Evolutionary conservation across 1,140 invertebrate genomes (phyloP).

Genomic region (Penaeus indicus): DNA sequence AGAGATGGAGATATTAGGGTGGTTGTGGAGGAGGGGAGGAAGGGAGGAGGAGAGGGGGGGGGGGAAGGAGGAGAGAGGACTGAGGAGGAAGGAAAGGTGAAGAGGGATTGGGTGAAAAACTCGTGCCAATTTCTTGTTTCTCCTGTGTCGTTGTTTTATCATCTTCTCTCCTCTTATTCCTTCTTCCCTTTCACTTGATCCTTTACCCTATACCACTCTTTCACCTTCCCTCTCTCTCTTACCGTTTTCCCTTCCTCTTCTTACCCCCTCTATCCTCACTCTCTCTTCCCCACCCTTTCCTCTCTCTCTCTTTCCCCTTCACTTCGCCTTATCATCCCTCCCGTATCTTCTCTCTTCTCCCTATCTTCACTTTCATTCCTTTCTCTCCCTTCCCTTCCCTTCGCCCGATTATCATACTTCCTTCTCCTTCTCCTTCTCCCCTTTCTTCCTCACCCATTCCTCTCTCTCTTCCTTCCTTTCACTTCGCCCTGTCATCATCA

Average conservation of each 20-base stretch:
- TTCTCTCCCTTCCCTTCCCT: not conserved
- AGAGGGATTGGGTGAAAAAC: conserved; percentile 3
- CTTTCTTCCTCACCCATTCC: not conserved
- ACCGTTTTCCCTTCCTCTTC: too few relatives aligned
- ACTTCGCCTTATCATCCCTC: not conserved
- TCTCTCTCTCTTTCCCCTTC: too few relatives aligned
- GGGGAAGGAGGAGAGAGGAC: too few relatives aligned
- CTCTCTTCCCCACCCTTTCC: not conserved
- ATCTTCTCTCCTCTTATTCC: too few relatives aligned
- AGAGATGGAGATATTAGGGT: too few relatives aligned
- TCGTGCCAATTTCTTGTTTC: too few relatives aligned
- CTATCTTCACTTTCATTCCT: not conserved
- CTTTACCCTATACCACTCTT: not conserved
- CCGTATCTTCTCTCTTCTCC: not conserved
- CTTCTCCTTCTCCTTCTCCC: not conserved
- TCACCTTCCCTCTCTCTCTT: not conserved
- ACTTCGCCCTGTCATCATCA: not conserved
- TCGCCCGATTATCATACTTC: not conserved
- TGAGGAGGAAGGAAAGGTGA: not conserved
- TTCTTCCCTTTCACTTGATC: too few relatives aligned
- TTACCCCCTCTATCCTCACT: too few relatives aligned
- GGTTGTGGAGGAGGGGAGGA: too few relatives aligned
- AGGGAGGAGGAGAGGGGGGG: too few relatives aligned
- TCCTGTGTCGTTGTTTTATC: too few relatives aligned
- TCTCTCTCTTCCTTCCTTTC: not conserved